Conservation (phyloP, 2,888 invertebrate species). For the Andrena praecox region DNA sequence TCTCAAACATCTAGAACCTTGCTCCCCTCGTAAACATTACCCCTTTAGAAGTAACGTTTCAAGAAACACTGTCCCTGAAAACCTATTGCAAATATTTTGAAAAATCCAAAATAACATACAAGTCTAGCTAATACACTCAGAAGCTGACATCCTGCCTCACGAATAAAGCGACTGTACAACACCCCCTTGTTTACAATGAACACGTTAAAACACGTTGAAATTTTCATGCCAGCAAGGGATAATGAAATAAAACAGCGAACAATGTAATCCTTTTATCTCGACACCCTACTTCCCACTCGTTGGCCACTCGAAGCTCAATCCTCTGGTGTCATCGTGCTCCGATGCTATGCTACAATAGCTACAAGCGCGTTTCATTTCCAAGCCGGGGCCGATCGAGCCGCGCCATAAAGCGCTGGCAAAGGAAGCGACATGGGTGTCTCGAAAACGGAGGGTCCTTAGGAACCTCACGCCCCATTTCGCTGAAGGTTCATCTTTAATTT, state of each 20-base stretch:
- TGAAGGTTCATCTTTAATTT: slow-evolving; percentile 85
- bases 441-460: slow-evolving; percentile 79
- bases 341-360: slow-evolving; percentile 10
- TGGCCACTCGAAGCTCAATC: slow-evolving; percentile 1
- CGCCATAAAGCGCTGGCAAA: slow-evolving; percentile 54
- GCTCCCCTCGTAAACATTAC: neutral
- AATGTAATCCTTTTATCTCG: too few relatives aligned
- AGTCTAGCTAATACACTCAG: neutral
- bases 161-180: neutral
- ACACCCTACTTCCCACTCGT: neutral
- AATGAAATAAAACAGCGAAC: too few relatives aligned
- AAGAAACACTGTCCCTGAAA: neutral
- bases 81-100: neutral
- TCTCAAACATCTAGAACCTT: neutral
- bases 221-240: too few relatives aligned
- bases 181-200: too few relatives aligned
- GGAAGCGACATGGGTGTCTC: slow-evolving; percentile 59
- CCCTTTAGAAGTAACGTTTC: neutral
- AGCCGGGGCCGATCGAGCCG: slow-evolving; percentile 50
- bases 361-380: slow-evolving; percentile 52
- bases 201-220: too few relatives aligned
- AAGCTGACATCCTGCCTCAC: neutral
- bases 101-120: neutral
- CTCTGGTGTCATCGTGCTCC: slow-evolving; percentile 11
- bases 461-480: slow-evolving; percentile 84